Conservation (phyloP, 2,888 invertebrate species). For the Fragum whitleyi region DNA sequence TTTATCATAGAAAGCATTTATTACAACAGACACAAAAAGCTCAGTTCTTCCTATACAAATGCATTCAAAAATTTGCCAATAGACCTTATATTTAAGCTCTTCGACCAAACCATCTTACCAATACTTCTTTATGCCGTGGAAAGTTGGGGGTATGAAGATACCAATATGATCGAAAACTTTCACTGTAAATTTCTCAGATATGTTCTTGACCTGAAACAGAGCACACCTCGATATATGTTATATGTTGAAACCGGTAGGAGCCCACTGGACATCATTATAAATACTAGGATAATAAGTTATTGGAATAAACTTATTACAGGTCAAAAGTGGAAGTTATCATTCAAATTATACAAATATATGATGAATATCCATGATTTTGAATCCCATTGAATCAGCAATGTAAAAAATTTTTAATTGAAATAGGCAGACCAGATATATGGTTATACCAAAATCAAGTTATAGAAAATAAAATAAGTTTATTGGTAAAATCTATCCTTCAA, state of each 20-base stretch:
- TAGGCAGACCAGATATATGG: conserved; percentile 1
- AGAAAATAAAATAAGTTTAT: neutral
- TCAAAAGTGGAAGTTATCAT: neutral
- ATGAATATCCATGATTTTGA: neutral
- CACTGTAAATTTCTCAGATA: conserved; percentile 11
- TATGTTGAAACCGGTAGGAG: conserved; percentile 13
- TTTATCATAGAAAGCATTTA: neutral
- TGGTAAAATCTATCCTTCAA: neutral
- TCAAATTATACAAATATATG: neutral
- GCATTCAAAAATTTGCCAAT: conserved; percentile 2
- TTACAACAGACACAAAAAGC: conserved; percentile 23
- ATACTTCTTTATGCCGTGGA: neutral
- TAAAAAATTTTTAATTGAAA: neutral
- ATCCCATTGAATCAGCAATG: neutral
- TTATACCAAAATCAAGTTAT: neutral
- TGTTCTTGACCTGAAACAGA: neutral
- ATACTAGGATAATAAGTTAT: conserved; percentile 13
- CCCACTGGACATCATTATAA: conserved; percentile 5
- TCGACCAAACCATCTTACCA: conserved; percentile 19
- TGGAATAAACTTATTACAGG: conserved; percentile 17
- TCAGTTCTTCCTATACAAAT: too few species aligned
- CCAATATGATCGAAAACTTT: conserved; percentile 19
- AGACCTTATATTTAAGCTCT: conserved; percentile 17
- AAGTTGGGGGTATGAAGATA: conserved; percentile 20
- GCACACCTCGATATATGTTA: conserved; percentile 23